Percentiles rank a stretch among this genome's conserved stretches.
Conservation (phyloP, 2,888 invertebrate genomes). For the Campaea margaritaria region DNA sequence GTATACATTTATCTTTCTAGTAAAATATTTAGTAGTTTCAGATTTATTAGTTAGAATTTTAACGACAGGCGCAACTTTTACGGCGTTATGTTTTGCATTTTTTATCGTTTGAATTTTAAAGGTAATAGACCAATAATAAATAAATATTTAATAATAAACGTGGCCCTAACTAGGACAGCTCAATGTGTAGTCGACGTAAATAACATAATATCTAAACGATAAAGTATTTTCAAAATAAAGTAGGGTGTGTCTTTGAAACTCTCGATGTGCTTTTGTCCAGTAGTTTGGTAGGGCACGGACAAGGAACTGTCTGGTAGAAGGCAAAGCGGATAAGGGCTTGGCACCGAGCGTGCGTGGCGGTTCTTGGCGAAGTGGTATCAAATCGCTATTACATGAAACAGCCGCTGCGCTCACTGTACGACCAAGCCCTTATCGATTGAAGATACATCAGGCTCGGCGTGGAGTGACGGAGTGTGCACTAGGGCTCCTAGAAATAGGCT, state of each 20-base stretch:
- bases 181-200: conserved; percentile 77
- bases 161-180: conserved; percentile 80
- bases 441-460: conserved; percentile 46
- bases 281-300: conserved; percentile 66
- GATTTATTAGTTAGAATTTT: conserved; percentile 69
- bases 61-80: conserved; percentile 56
- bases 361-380: background rate
- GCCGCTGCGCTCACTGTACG: conserved; percentile 18
- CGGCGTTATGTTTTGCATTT: conserved; percentile 68
- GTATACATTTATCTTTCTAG: conserved; percentile 69
- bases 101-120: conserved; percentile 60
- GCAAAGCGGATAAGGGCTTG: conserved; percentile 33
- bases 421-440: conserved; percentile 29
- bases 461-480: conserved; percentile 64
- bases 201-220: conserved; percentile 53
- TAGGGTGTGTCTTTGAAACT: conserved; percentile 82
- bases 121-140: conserved; percentile 54
- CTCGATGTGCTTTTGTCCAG: conserved; percentile 83
- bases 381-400: background rate
- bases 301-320: conserved; percentile 29
- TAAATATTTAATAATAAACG: conserved; percentile 50
- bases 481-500: conserved; percentile 79
- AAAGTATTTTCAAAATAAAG: conserved; percentile 74
- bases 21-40: conserved; percentile 62
- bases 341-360: conserved; percentile 1